A percentile compares a stretch with the other conserved stretches of the same genome.
phyloP scores from a whole-genome alignment of 2,113 vertebrate genomes.

The Atherinomorus stipes region DNA sequence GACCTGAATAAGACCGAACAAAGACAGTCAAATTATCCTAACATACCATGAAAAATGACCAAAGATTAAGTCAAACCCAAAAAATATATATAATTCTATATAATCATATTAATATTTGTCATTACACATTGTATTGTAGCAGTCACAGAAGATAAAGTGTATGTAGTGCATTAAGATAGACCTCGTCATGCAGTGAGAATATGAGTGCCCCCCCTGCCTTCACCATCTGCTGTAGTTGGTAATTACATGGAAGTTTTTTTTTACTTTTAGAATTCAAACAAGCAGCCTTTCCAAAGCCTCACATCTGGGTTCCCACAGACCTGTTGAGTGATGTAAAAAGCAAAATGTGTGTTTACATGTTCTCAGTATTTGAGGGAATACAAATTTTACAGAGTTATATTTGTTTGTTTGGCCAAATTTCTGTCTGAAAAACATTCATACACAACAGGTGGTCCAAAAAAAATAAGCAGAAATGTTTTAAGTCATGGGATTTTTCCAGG shows the following conservation, averaged over 20 bases:
- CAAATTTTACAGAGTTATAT: background rate
- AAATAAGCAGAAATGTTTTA: too few species aligned
- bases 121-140: slow-evolving; percentile 68
- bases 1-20: slow-evolving; percentile 83
- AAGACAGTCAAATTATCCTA: slow-evolving; percentile 82
- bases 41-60: slow-evolving; percentile 81
- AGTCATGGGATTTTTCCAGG: too few species aligned
- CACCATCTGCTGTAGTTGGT: background rate
- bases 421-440: too few species aligned
- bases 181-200: slow-evolving; percentile 66
- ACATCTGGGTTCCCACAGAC: background rate
- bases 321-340: background rate
- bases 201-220: slow-evolving; percentile 14
- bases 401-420: too few species aligned
- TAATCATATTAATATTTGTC: slow-evolving; percentile 70
- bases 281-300: background rate
- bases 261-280: background rate
- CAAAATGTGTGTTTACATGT: slow-evolving; percentile 12
- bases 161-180: slow-evolving; percentile 82
- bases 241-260: background rate
- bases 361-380: background rate
- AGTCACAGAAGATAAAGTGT: slow-evolving; percentile 81
- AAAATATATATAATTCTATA: slow-evolving; percentile 71
- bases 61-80: slow-evolving; percentile 83
- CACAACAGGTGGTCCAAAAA: too few species aligned